These are phyloP conservation scores for Mamestra brassicae DNA, from an alignment of 2,888 invertebrate genomes.

Conservation along the genomic window DNA sequence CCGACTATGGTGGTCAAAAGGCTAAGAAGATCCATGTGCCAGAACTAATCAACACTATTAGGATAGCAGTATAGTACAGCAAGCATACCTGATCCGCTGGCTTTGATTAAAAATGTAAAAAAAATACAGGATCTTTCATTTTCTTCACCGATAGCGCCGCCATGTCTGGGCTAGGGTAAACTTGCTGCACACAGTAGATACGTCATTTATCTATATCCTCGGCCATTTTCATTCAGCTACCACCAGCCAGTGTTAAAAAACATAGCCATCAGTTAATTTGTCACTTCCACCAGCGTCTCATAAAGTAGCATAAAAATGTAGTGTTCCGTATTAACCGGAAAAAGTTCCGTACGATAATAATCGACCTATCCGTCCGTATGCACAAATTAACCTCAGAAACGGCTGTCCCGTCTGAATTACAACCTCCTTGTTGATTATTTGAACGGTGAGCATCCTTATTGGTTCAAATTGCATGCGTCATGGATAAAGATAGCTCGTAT, in stretches of 20 bases:
- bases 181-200: too few species aligned
- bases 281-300: not conserved
- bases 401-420: slow-evolving; percentile 28
- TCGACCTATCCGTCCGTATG: slow-evolving; percentile 21
- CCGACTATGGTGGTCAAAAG: too few species aligned
- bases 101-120: too few species aligned
- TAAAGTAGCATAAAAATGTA: slow-evolving; percentile 7
- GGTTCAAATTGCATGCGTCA: slow-evolving; percentile 50
- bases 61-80: too few species aligned
- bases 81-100: too few species aligned
- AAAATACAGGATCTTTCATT: too few species aligned
- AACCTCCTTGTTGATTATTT: slow-evolving; percentile 47
- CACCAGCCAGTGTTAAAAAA: too few species aligned
- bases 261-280: not conserved
- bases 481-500: slow-evolving; percentile 32
- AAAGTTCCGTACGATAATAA: slow-evolving; percentile 10
- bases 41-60: too few species aligned
- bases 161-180: too few species aligned
- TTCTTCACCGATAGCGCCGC: too few species aligned
- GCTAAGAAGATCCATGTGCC: not conserved
- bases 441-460: slow-evolving; percentile 54
- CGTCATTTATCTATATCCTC: too few species aligned
- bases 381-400: slow-evolving; percentile 40
- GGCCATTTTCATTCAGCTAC: too few species aligned
- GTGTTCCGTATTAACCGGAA: not conserved